Conservation (phyloP, 1,140 invertebrate genomes). For the Alviniconcha marisindica region DNA sequence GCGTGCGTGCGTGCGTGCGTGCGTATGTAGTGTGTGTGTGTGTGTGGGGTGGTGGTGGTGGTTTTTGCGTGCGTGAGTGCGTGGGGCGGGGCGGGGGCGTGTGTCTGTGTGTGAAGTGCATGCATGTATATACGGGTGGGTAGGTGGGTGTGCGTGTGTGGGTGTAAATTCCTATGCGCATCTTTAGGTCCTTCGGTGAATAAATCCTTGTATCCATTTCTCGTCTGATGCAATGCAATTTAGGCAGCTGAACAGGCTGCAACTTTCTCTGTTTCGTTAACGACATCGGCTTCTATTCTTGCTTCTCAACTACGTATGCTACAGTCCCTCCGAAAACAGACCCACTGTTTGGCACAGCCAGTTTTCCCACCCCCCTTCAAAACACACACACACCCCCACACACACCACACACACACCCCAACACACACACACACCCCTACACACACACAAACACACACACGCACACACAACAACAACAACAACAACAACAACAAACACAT, state of each 20-base stretch:
- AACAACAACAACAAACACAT: not conserved
- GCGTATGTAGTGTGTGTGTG: not conserved
- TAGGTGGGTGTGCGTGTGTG: too few relatives aligned
- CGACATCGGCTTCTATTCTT: not conserved
- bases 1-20: not conserved
- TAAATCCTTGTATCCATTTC: too few relatives aligned
- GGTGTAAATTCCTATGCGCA: too few relatives aligned
- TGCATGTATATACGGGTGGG: not conserved
- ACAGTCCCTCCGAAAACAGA: constrained; percentile 16
- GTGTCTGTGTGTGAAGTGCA: not conserved
- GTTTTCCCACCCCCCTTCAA: not conserved
- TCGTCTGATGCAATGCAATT: too few relatives aligned
- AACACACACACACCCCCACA: constrained; percentile 23
- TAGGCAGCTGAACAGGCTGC: too few relatives aligned
- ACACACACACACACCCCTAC: constrained; percentile 10
- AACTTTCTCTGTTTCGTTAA: not conserved
- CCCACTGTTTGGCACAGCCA: not conserved
- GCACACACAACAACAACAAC: not conserved
- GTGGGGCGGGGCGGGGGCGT: not conserved
- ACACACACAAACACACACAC: not conserved
- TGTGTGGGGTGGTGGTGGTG: not conserved
- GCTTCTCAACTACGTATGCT: too few relatives aligned
- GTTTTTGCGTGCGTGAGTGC: not conserved
- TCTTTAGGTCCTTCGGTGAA: too few relatives aligned
- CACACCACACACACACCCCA: constrained; percentile 18